Percentiles rank a stretch among this genome's conserved stretches.
Conservation (phyloP, 2,113 vertebrate genomes). For the Camelus bactrianus region DNA sequence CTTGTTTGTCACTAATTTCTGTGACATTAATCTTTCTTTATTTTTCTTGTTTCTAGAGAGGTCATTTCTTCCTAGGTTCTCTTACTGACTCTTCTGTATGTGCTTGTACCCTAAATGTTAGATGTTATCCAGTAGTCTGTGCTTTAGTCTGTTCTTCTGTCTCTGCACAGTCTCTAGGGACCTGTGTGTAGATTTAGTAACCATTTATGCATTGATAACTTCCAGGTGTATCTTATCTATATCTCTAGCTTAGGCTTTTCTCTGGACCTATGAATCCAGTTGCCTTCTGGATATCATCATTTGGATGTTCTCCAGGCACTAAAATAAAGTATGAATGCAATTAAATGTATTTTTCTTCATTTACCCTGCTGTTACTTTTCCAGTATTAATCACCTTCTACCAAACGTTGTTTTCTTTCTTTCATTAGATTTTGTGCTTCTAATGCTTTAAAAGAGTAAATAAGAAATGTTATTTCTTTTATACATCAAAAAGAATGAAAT, state of each 20-base stretch:
- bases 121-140: background rate
- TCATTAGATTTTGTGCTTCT: slow-evolving; percentile 8
- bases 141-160: background rate
- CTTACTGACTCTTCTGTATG: background rate
- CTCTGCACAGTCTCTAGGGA: background rate
- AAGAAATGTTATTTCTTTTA: slow-evolving; percentile 31
- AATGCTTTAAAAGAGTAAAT: background rate
- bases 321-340: background rate
- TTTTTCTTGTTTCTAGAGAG: background rate
- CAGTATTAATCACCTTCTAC: background rate
- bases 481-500: slow-evolving; percentile 8
- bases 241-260: slow-evolving; percentile 4
- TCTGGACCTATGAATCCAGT: background rate
- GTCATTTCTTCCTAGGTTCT: slow-evolving; percentile 17
- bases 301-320: background rate
- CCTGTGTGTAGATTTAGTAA: background rate
- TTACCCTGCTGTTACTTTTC: background rate
- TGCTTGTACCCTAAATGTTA: background rate
- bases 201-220: background rate
- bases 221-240: background rate
- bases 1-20: slow-evolving; percentile 23
- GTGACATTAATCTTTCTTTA: background rate
- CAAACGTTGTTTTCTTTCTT: background rate
- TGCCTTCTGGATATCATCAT: background rate
- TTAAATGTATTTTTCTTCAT: slow-evolving; percentile 10